These are phyloP conservation scores for Mimumesa dahlbomi DNA, from an alignment of 2,888 invertebrate genomes.

Conservation along the genomic window DNA sequence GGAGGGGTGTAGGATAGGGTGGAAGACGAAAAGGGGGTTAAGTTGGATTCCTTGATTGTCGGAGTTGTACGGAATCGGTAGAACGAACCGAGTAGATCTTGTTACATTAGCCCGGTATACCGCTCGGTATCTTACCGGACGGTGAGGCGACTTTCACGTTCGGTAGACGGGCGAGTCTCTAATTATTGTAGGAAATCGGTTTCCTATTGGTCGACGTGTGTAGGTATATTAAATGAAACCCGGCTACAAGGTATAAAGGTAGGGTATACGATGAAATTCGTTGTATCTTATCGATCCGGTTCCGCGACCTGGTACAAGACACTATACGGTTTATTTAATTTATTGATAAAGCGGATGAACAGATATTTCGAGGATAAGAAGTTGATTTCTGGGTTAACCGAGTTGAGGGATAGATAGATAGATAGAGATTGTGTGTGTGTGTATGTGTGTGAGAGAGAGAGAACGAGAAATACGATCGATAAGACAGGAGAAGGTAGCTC, in stretches of 20 bases:
- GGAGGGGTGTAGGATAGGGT: neutral
- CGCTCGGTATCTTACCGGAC: too few species aligned
- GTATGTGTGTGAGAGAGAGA: too few species aligned
- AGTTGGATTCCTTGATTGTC: slow-evolving; percentile 34
- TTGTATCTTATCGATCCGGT: slow-evolving; percentile 11
- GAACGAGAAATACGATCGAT: slow-evolving; percentile 31
- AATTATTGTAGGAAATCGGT: too few species aligned
- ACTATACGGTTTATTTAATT: slow-evolving; percentile 23
- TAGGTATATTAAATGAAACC: too few species aligned
- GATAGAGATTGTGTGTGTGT: too few species aligned
- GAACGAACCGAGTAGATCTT: slow-evolving; percentile 10
- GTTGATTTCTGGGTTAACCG: slow-evolving; percentile 40
- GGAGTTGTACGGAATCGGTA: slow-evolving; percentile 30
- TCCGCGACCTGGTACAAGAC: slow-evolving; percentile 1
- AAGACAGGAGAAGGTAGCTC: slow-evolving; percentile 7
- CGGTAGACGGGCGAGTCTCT: too few species aligned
- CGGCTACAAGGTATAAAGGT: too few species aligned
- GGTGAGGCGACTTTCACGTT: too few species aligned
- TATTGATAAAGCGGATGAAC: slow-evolving; percentile 1
- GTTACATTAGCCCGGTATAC: too few species aligned
- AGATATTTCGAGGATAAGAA: slow-evolving; percentile 5
- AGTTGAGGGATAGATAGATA: too few species aligned
- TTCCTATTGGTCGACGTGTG: too few species aligned
- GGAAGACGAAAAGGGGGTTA: neutral
- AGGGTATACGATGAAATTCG: too few species aligned